Evolutionary conservation across 2,888 invertebrate genomes (phyloP).

Genomic region (Pandemis heparana): DNA sequence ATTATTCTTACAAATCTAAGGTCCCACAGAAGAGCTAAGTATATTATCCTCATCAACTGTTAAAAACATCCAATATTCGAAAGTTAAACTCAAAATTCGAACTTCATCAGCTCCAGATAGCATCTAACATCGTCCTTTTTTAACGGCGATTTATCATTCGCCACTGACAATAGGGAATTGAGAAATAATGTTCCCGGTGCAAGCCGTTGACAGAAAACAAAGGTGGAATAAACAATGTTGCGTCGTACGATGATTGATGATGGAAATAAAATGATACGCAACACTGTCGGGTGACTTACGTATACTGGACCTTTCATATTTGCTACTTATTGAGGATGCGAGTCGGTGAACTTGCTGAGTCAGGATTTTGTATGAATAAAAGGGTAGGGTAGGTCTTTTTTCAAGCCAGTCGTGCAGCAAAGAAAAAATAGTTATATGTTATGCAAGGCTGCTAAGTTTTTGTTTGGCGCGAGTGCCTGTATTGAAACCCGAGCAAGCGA

Average conservation of each 20-base stretch:
- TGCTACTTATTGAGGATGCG: too few relatives aligned
- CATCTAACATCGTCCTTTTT: conserved; percentile 28
- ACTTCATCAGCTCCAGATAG: conserved; percentile 32
- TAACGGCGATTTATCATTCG: conserved; percentile 30
- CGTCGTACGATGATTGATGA: conserved; percentile 34
- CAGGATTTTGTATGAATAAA: too few relatives aligned
- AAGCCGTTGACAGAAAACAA: conserved; percentile 40
- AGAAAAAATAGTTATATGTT: too few relatives aligned
- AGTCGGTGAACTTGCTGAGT: too few relatives aligned
- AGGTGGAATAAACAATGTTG: conserved; percentile 38
- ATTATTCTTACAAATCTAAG: too few relatives aligned
- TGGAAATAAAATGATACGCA: conserved; percentile 30
- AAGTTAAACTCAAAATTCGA: conserved; percentile 21
- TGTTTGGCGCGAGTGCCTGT: too few relatives aligned
- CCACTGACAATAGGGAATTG: conserved; percentile 38
- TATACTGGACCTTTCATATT: neutral
- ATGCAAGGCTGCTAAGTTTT: too few relatives aligned
- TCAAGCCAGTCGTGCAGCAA: too few relatives aligned
- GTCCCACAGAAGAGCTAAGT: neutral
- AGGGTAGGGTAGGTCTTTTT: too few relatives aligned
- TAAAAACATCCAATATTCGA: neutral
- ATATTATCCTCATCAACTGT: neutral
- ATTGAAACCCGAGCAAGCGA: too few relatives aligned
- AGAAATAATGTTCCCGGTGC: conserved; percentile 37
- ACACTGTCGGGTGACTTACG: neutral